Evolutionary conservation across 2,113 vertebrate genomes (phyloP), one percentile per base, ranked within the genome.

Genomic region (Ochotona princeps): DNA sequence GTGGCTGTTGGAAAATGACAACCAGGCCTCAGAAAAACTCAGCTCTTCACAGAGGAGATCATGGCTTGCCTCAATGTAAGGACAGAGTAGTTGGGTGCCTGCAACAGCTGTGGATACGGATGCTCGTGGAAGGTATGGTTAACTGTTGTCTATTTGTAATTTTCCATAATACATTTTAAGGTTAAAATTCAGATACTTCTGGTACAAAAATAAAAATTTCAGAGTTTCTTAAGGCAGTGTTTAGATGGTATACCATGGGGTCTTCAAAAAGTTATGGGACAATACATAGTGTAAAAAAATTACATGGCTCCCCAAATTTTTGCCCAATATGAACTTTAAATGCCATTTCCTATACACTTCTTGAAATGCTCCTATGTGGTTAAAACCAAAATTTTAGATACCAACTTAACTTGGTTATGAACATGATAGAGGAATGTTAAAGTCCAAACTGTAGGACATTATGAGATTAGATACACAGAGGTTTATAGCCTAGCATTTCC

Each of bases 171-270:
- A 5, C 26, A 1, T 74, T 11, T 79, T 75, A 67, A 57, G 18
- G 15, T 17, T 57, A 5, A 57, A 57, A 57, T 57, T 18, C 54
- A 83, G 10, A 2, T 80, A 32, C 13, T 65, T 91, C 54, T 91
- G 75, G 90, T 28, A 87, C 38, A 9, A 26, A 13, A 87, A 80
- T 90, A 76, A 35, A 72, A 69, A 91, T 81, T 82, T 67, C 54
- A 61, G 17, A 92, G 73, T 89, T 81, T 73, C 26, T 69, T 93
- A 78, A 89, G 57, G 61, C 28, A 61, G 60, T 76, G 26, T 60
- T 92, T 49, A 91, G 54, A 57, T 78, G 47, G 10, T 17, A 70
- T 17, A 51, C 54, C 17, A 57, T 14, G 18, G 54, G 14, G 54
- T 57, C 54, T 57, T 57, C 18, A 18, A 57, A 57, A 57, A 57